Evolutionary conservation across 2,113 vertebrate genomes (phyloP).

Genomic region (Camelus bactrianus): DNA sequence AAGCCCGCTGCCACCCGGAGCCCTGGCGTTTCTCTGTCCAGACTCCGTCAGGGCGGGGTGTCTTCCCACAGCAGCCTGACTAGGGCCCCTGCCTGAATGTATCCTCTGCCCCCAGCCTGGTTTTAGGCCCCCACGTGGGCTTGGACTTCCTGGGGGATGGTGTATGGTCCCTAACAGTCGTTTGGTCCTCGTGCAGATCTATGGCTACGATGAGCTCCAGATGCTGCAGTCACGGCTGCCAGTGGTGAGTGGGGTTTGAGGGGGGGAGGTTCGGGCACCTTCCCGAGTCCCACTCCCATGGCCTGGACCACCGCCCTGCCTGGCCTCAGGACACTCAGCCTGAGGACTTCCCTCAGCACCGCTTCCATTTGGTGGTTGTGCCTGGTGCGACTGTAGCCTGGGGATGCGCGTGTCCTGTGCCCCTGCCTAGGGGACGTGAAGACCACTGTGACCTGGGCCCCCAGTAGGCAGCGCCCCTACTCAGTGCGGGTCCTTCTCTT

Average conservation of each 20-base stretch:
- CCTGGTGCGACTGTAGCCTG: neutral
- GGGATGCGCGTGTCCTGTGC: neutral
- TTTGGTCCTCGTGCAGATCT: conserved; percentile 92
- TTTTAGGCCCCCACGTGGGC: neutral
- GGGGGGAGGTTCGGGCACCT: neutral
- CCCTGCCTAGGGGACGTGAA: neutral
- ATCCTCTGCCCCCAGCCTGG: neutral
- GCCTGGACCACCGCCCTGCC: neutral
- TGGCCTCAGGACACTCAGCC: neutral
- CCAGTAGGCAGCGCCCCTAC: neutral
- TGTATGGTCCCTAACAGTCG: neutral
- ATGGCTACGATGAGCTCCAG: conserved; percentile 98
- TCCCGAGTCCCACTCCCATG: fast-evolving
- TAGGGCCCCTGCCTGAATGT: neutral
- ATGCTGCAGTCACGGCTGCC: conserved; percentile 98
- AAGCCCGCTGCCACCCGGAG: neutral
- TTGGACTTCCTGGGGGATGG: neutral
- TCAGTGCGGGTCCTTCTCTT: neutral
- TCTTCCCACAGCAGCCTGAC: neutral
- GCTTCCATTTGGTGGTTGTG: neutral
- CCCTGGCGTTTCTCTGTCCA: neutral
- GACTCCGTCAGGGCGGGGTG: neutral
- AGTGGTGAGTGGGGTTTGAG: conserved; percentile 90
- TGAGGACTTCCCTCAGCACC: neutral
- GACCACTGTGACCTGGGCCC: neutral